phyloP scores from a whole-genome alignment of 1,140 invertebrate species.

The Drosophila tani region DNA sequence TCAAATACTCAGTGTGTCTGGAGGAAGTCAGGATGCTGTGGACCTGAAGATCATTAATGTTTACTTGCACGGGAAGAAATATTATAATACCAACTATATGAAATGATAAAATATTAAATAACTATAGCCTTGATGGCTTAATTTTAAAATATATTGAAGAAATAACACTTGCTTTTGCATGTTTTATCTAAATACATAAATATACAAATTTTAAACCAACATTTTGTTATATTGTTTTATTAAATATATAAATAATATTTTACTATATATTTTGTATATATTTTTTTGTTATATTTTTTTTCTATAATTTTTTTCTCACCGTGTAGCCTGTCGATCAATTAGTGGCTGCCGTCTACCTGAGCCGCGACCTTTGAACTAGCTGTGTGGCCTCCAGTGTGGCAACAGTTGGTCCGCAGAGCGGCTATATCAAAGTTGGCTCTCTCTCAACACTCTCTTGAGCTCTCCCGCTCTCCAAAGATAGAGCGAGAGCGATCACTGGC shows the following conservation, averaged over 20 bases:
- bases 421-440: conserved; percentile 32
- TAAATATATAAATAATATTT: too few species aligned
- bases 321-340: conserved; percentile 32
- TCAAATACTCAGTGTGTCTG: neutral
- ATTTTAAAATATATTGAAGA: too few species aligned
- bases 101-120: too few species aligned
- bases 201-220: too few species aligned
- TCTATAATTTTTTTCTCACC: neutral
- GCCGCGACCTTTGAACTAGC: conserved; percentile 49
- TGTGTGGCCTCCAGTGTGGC: conserved; percentile 33
- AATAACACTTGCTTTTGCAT: too few species aligned
- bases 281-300: conserved; percentile 9
- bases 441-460: neutral
- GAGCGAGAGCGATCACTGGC: neutral
- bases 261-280: too few species aligned
- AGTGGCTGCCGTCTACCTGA: conserved; percentile 15
- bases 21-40: neutral
- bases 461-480: neutral
- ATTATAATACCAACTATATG: too few species aligned
- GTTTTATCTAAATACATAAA: too few species aligned
- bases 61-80: conserved; percentile 1
- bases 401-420: conserved; percentile 34
- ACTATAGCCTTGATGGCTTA: too few species aligned
- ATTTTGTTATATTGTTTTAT: neutral
- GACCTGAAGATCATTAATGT: neutral